phyloP scores from a whole-genome alignment of 2,888 invertebrate genomes.

The Watsonalla cultraria region DNA sequence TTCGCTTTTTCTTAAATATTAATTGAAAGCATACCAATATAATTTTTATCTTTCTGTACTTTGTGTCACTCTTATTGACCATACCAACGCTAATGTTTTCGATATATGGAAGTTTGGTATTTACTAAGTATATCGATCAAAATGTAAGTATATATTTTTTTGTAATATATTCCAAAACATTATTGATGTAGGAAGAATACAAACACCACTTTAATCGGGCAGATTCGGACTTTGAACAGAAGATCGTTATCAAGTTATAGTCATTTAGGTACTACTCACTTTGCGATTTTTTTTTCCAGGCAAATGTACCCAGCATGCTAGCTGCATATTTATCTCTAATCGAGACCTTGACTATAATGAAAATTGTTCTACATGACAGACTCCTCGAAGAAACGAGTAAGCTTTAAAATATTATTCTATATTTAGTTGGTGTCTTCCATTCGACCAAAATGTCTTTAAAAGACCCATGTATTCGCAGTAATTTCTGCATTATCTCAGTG shows the following conservation, averaged over 20 bases:
- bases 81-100: conserved; percentile 8
- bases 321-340: conserved; percentile 5
- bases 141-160: neutral
- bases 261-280: neutral
- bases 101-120: conserved; percentile 9
- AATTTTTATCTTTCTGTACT: too few relatives aligned
- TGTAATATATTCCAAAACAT: neutral
- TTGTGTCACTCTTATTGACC: conserved; percentile 10
- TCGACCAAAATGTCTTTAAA: too few relatives aligned
- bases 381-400: conserved; percentile 10
- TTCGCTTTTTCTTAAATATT: neutral
- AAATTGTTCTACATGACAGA: conserved; percentile 9
- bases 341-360: conserved; percentile 9
- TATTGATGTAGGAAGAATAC: too few relatives aligned
- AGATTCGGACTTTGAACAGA: too few relatives aligned
- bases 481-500: too few relatives aligned
- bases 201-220: too few relatives aligned
- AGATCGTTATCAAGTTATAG: too few relatives aligned
- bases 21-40: too few relatives aligned
- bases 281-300: conserved; percentile 2
- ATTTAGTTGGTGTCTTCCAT: too few relatives aligned
- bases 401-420: too few relatives aligned
- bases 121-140: conserved; percentile 5
- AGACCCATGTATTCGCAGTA: too few relatives aligned
- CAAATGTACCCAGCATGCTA: neutral